Conservation (phyloP, 2,113 vertebrate species). For the Oreochromis aureus region DNA sequence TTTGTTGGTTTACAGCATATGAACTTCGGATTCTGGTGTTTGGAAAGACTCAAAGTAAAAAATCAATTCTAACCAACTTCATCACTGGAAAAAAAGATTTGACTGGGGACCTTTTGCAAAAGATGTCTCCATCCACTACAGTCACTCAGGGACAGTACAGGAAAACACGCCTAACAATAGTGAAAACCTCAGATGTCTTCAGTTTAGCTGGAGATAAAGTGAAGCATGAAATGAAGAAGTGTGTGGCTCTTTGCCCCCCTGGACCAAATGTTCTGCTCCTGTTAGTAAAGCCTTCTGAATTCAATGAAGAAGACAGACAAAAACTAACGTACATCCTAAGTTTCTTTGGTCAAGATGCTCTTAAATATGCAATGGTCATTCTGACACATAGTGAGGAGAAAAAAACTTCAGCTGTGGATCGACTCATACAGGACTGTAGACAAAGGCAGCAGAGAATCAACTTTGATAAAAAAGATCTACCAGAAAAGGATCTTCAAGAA, state of each 20-base stretch:
- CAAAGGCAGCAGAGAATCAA: not conserved
- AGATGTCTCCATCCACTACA: not conserved
- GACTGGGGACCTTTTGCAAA: not conserved
- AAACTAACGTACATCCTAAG: not conserved
- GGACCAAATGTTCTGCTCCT: conserved; percentile 23
- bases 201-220: not conserved
- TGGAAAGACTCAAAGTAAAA: conserved; percentile 9
- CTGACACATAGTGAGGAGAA: not conserved
- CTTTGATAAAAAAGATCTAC: not conserved
- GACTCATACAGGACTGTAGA: conserved; percentile 1
- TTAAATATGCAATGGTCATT: conserved; percentile 2
- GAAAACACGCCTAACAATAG: not conserved
- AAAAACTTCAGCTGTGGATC: not conserved
- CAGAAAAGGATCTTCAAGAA: not conserved
- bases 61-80: not conserved
- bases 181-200: not conserved
- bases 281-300: not conserved
- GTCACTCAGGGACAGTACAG: not conserved
- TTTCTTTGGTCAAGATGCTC: not conserved
- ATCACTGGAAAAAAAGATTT: not conserved
- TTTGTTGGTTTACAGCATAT: not conserved
- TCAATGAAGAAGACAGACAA: not conserved
- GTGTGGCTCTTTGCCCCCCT: not conserved
- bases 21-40: conserved; percentile 12
- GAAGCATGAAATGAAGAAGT: not conserved